These are phyloP conservation scores for Maconellicoccus hirsutus DNA, from an alignment of 1,140 invertebrate species.

Conservation along the genomic window DNA sequence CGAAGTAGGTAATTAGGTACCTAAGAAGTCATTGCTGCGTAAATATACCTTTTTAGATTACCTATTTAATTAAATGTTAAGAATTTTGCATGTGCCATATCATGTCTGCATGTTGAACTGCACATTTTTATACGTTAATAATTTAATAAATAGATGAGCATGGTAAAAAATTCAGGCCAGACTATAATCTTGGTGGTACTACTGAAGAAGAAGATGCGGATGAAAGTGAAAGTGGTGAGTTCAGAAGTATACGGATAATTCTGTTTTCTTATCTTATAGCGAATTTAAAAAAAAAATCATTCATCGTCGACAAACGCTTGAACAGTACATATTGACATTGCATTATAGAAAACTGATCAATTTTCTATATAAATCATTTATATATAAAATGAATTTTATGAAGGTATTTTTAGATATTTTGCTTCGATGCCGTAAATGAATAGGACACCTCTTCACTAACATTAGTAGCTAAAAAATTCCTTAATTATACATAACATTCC, in stretches of 20 bases:
- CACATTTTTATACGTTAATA: conserved; percentile 16
- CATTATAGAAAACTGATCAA: not conserved
- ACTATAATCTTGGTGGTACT: conserved; percentile 24
- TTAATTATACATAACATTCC: no score
- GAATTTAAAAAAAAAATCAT: not conserved
- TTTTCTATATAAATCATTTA: not conserved
- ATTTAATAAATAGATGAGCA: conserved; percentile 22
- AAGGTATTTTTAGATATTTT: no score
- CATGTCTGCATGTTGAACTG: not conserved
- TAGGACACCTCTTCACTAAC: no score
- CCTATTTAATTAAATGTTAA: no score
- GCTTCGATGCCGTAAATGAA: no score
- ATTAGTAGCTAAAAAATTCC: no score
- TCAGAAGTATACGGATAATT: not conserved
- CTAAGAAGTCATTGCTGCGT: no score
- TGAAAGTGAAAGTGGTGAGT: conserved; percentile 41
- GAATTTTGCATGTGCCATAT: not conserved
- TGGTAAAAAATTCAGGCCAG: conserved; percentile 14
- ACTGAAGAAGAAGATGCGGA: conserved; percentile 46
- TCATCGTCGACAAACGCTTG: not conserved
- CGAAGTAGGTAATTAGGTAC: no score
- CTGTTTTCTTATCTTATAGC: not conserved
- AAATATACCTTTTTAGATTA: no score
- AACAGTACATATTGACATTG: not conserved
- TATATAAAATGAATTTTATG: no score